Evolutionary conservation across 2,113 vertebrate species (phyloP).

Genomic region (Pollimyrus isidori): DNA sequence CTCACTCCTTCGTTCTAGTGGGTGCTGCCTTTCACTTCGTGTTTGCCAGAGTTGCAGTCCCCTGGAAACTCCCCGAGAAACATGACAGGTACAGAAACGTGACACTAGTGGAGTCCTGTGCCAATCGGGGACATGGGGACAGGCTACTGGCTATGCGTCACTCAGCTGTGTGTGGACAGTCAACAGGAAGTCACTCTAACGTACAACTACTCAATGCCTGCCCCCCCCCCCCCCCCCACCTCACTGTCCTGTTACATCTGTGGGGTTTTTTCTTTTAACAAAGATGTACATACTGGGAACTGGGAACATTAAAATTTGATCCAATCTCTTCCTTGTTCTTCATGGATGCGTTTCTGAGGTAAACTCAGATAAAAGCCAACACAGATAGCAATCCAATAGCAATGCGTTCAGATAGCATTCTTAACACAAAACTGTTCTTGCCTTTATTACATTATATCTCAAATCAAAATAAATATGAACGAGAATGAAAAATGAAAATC

Average conservation of each 20-base stretch:
- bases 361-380: conserved; percentile 12
- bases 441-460: background rate
- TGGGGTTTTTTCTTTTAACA: background rate
- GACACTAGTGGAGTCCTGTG: background rate
- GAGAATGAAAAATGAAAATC: background rate
- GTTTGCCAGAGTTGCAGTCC: background rate
- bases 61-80: conserved; percentile 36
- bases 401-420: background rate
- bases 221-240: background rate
- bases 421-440: background rate
- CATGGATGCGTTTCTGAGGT: background rate
- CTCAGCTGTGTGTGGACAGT: background rate
- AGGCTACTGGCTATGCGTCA: background rate
- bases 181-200: background rate
- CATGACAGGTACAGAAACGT: conserved; percentile 45
- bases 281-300: background rate
- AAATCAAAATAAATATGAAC: background rate
- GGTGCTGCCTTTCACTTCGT: background rate
- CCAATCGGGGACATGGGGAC: background rate
- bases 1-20: background rate
- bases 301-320: background rate
- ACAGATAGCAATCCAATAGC: conserved; percentile 26
- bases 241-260: background rate
- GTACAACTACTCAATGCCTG: background rate
- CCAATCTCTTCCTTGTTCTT: background rate